Conservation (phyloP, 2,113 vertebrate species). For the Pandion haliaetus region DNA sequence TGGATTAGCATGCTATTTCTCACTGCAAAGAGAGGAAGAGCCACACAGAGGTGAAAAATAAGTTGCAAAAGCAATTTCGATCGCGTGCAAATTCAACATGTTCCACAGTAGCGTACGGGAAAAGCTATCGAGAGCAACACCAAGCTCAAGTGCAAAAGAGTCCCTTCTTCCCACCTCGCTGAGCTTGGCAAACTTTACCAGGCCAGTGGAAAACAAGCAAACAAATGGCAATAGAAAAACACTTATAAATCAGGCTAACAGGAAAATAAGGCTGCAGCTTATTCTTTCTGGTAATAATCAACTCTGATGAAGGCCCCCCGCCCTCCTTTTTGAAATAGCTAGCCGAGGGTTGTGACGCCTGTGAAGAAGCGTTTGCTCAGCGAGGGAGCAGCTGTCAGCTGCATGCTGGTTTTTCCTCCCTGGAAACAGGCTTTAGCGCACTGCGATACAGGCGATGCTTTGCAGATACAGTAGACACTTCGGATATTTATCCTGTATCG, state of each 20-base stretch:
- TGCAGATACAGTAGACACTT: background rate
- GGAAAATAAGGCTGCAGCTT: background rate
- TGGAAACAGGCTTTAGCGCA: background rate
- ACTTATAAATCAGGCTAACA: background rate
- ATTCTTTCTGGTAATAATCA: constrained; percentile 13
- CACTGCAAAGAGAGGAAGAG: background rate
- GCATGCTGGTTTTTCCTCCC: background rate
- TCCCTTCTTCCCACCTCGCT: background rate
- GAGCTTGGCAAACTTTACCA: background rate
- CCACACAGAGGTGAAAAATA: background rate
- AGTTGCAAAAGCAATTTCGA: background rate
- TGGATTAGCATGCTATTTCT: background rate
- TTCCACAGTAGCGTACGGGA: background rate
- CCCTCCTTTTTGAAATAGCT: constrained; percentile 3
- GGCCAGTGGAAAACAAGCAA: background rate
- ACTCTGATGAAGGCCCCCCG: background rate
- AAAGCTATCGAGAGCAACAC: background rate
- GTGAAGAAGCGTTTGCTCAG: constrained; percentile 29
- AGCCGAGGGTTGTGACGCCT: background rate
- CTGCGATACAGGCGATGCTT: background rate
- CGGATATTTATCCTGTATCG: background rate
- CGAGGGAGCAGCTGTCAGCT: constrained; percentile 48
- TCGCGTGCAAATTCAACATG: background rate
- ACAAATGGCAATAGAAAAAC: background rate
- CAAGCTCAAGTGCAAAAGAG: background rate